Evolutionary conservation across 2,888 invertebrate species (phyloP).

Genomic region (Myathropa florea): DNA sequence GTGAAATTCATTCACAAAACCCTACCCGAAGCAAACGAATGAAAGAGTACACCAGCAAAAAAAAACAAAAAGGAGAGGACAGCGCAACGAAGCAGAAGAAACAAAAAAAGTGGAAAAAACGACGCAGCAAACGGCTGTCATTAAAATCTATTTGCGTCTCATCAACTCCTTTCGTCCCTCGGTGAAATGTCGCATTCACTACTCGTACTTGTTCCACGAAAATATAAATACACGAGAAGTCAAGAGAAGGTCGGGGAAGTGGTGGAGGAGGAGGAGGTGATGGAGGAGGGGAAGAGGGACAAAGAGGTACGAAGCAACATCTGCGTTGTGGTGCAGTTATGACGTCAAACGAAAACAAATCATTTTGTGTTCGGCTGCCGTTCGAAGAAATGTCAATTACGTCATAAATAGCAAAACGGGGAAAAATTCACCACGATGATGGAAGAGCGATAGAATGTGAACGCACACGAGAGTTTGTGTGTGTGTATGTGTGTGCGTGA

Average conservation of each 20-base stretch:
- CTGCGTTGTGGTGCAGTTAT: constrained; percentile 3
- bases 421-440: constrained; percentile 12
- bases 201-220: neutral
- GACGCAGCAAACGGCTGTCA: constrained; percentile 2
- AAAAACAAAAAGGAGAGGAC: neutral
- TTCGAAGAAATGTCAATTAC: neutral
- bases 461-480: neutral
- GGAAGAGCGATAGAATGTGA: neutral
- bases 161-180: neutral
- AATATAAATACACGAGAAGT: neutral
- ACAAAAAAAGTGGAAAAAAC: neutral
- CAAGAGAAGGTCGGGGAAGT: neutral
- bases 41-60: neutral
- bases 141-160: constrained; percentile 40
- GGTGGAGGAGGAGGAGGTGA: neutral
- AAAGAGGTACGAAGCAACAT: neutral
- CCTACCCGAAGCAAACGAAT: neutral
- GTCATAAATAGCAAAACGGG: neutral
- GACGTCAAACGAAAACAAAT: constrained; percentile 33
- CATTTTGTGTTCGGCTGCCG: neutral
- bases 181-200: neutral
- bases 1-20: constrained; percentile 25
- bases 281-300: neutral
- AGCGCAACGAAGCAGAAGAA: neutral
- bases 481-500: too few relatives aligned